phyloP scores from a whole-genome alignment of 1,140 invertebrate genomes.

The Lepidurus packardi region DNA sequence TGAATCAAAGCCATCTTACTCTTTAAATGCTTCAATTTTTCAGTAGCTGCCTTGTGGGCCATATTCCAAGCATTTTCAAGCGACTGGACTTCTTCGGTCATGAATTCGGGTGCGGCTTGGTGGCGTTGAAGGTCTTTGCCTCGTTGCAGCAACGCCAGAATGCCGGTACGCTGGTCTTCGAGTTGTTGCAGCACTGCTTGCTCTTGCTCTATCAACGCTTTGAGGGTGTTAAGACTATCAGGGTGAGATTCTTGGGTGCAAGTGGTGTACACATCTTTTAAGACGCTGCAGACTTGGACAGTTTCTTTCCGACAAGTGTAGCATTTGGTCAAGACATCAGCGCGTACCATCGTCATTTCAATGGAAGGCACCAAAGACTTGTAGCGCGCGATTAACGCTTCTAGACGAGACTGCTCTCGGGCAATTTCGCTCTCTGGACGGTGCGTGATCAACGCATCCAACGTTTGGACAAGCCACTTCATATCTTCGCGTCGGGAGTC shows the following conservation, averaged over 20 bases:
- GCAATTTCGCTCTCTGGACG: conserved; percentile 69
- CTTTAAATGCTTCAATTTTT: conserved; percentile 74
- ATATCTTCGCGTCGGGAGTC: conserved; percentile 83
- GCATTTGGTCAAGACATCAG: conserved; percentile 30
- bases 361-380: conserved; percentile 86
- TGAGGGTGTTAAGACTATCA: conserved; percentile 66
- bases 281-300: conserved; percentile 54
- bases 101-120: conserved; percentile 74
- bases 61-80: conserved; percentile 82
- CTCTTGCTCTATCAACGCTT: conserved; percentile 68
- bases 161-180: conserved; percentile 74
- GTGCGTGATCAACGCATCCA: conserved; percentile 77
- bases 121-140: conserved; percentile 83
- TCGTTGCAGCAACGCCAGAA: conserved; percentile 82
- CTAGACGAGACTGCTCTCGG: conserved; percentile 63
- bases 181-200: conserved; percentile 71
- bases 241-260: conserved; percentile 55
- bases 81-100: conserved; percentile 71
- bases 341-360: conserved; percentile 47
- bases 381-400: conserved; percentile 75
- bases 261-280: conserved; percentile 62
- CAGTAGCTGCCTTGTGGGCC: conserved; percentile 73
- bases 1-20: conserved; percentile 42
- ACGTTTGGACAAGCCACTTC: conserved; percentile 86
- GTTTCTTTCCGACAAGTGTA: conserved; percentile 30